Percentiles rank a stretch among this genome's conserved stretches.
phyloP scores from a whole-genome alignment of 1,140 invertebrate species.

The Caenorhabditis inopinata region DNA sequence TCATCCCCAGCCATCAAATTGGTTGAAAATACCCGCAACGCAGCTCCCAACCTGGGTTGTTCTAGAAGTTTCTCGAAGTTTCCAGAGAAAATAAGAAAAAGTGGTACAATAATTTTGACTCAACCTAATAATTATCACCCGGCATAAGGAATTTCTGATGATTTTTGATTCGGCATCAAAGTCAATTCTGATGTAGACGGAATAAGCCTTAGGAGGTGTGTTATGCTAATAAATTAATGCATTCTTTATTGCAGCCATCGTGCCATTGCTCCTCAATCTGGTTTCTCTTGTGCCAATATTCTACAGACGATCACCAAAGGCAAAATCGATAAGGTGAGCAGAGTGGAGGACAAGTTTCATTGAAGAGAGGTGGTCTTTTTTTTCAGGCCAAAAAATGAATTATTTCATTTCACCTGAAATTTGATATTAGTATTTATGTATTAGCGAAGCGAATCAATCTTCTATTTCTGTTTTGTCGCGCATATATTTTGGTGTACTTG shows the following conservation, averaged over 20 bases:
- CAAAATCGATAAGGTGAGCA: not conserved
- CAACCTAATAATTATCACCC: too few species aligned
- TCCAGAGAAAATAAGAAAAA: too few species aligned
- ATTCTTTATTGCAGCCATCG: slow-evolving; percentile 20
- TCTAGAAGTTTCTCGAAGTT: too few species aligned
- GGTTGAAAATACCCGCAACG: too few species aligned
- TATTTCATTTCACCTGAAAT: slow-evolving; percentile 13
- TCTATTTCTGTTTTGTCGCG: not conserved
- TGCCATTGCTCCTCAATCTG: slow-evolving; percentile 20
- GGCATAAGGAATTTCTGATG: too few species aligned
- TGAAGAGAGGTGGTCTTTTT: not conserved
- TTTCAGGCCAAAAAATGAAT: slow-evolving; percentile 12
- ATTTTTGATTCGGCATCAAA: too few species aligned
- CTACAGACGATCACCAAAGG: slow-evolving; percentile 11
- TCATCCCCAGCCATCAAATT: too few species aligned
- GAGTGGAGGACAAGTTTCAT: not conserved
- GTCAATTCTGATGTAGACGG: too few species aligned
- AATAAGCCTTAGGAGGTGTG: too few species aligned
- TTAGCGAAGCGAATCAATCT: slow-evolving; percentile 20
- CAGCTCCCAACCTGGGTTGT: too few species aligned
- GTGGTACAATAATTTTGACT: too few species aligned
- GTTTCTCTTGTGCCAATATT: slow-evolving; percentile 13
- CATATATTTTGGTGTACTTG: not conserved
- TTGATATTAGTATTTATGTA: slow-evolving; percentile 23
- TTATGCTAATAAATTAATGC: slow-evolving; percentile 16